A percentile compares a stretch with the other conserved stretches of the same genome.
These are phyloP conservation scores for Latrodectus elegans DNA, from an alignment of 2,888 invertebrate genomes.

Conservation along the genomic window DNA sequence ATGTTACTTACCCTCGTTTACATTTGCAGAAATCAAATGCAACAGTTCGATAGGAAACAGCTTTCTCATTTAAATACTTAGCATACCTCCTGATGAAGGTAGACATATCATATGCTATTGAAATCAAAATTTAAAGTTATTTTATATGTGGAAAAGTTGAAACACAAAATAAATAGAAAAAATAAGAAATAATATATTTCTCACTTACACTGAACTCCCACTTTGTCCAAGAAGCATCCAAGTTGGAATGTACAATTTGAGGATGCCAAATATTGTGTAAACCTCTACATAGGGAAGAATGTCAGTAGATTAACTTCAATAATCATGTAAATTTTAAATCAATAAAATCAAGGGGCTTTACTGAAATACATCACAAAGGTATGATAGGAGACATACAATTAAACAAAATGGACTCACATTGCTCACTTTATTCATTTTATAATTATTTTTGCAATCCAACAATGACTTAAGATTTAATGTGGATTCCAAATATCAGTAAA, in stretches of 20 bases:
- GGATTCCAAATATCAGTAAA: too few relatives aligned
- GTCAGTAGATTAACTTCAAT: too few relatives aligned
- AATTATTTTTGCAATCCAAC: too few relatives aligned
- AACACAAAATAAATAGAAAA: background rate
- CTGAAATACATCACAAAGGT: too few relatives aligned
- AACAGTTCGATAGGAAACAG: slow-evolving; percentile 96
- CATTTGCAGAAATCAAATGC: slow-evolving; percentile 99
- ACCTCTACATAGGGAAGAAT: slow-evolving; percentile 82
- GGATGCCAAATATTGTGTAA: slow-evolving; percentile 99
- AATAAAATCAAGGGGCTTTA: too few relatives aligned
- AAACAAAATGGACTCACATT: too few relatives aligned
- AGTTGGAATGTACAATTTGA: slow-evolving; percentile 99
- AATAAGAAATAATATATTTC: background rate
- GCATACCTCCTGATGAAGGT: slow-evolving; percentile 99
- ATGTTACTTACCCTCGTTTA: slow-evolving; percentile 90
- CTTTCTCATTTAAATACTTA: slow-evolving; percentile 99
- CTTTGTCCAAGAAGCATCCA: slow-evolving; percentile 97
- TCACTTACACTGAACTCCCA: slow-evolving; percentile 93
- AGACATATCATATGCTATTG: slow-evolving; percentile 98
- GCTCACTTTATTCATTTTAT: too few relatives aligned
- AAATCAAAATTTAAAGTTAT: background rate
- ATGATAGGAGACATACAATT: too few relatives aligned
- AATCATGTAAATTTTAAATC: too few relatives aligned
- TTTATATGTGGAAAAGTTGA: background rate
- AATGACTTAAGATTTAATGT: too few relatives aligned